Percentiles rank a stretch among this genome's conserved stretches.
phyloP scores from a whole-genome alignment of 2,888 invertebrate species.

The Malthinus flaveolus region DNA sequence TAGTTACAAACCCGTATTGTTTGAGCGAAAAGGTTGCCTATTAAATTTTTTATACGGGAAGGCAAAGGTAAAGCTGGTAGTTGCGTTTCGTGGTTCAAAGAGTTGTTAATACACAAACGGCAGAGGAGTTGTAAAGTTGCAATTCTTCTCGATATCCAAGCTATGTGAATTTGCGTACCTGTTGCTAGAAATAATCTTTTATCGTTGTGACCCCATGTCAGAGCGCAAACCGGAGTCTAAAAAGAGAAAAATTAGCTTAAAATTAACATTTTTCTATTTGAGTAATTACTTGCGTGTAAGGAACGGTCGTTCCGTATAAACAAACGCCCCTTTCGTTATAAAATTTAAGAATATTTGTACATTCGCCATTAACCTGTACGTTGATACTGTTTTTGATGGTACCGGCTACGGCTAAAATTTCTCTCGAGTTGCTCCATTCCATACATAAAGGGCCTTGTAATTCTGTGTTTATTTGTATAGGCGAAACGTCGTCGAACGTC shows the following conservation, averaged over 20 bases:
- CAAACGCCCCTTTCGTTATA: constrained; percentile 85
- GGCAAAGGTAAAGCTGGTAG: constrained; percentile 85
- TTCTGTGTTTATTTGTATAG: constrained; percentile 83
- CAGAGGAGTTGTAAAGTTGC: constrained; percentile 90
- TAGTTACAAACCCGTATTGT: constrained; percentile 86
- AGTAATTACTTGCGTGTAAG: constrained; percentile 68
- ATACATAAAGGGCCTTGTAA: constrained; percentile 80
- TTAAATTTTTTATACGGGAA: constrained; percentile 79
- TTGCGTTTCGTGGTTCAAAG: constrained; percentile 73
- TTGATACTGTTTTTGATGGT: constrained; percentile 55
- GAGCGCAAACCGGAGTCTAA: constrained; percentile 83
- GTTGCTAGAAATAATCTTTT: constrained; percentile 91
- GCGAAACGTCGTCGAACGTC: constrained; percentile 92
- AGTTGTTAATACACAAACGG: constrained; percentile 77
- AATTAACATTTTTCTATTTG: not conserved
- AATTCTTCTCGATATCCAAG: constrained; percentile 89
- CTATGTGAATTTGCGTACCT: constrained; percentile 89
- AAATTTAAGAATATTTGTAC: constrained; percentile 85
- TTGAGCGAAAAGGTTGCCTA: constrained; percentile 87
- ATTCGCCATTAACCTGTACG: constrained; percentile 56
- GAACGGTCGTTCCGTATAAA: constrained; percentile 78
- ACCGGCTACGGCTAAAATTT: constrained; percentile 92
- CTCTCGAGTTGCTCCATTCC: constrained; percentile 97
- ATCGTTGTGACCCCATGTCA: constrained; percentile 99
- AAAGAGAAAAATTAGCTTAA: constrained; percentile 31